Conservation (phyloP, 2,888 invertebrate species). For the Cheilosia vernalis region DNA sequence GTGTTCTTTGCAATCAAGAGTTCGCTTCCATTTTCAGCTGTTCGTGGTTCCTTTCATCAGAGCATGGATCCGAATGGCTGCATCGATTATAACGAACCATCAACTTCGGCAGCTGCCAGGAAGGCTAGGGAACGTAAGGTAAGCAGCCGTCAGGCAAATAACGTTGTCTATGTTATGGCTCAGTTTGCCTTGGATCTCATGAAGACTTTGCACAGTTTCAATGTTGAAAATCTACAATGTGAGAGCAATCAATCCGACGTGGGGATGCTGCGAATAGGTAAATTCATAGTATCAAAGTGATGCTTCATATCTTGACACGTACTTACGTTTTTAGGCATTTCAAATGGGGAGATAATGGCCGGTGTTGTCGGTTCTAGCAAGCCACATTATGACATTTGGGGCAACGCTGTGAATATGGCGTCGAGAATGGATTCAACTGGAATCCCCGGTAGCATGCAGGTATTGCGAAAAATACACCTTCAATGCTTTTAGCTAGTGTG, state of each 20-base stretch:
- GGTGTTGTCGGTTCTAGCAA: slow-evolving; percentile 97
- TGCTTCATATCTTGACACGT: neutral
- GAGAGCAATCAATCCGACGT: slow-evolving; percentile 80
- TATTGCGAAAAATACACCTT: slow-evolving; percentile 78
- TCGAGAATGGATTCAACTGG: slow-evolving; percentile 98
- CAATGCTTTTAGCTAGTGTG: neutral
- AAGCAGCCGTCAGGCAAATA: slow-evolving; percentile 79
- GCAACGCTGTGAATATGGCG: slow-evolving; percentile 98
- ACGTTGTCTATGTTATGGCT: slow-evolving; percentile 86
- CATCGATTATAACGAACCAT: slow-evolving; percentile 24
- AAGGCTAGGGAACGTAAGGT: slow-evolving; percentile 77
- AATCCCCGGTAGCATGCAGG: slow-evolving; percentile 90
- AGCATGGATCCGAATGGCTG: slow-evolving; percentile 56
- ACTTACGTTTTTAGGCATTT: slow-evolving; percentile 87
- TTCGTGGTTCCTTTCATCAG: slow-evolving; percentile 24
- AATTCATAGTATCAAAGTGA: neutral
- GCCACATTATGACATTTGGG: slow-evolving; percentile 98
- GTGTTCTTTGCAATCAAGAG: neutral
- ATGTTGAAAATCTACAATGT: slow-evolving; percentile 86
- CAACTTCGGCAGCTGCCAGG: slow-evolving; percentile 50
- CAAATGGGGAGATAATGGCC: slow-evolving; percentile 95
- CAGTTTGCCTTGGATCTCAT: slow-evolving; percentile 91
- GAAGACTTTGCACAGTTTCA: slow-evolving; percentile 86
- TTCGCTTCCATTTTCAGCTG: slow-evolving; percentile 18
- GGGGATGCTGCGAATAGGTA: slow-evolving; percentile 81